Conservation (phyloP, 2,113 vertebrate species). For the Pseudorectes ferrugineus region DNA sequence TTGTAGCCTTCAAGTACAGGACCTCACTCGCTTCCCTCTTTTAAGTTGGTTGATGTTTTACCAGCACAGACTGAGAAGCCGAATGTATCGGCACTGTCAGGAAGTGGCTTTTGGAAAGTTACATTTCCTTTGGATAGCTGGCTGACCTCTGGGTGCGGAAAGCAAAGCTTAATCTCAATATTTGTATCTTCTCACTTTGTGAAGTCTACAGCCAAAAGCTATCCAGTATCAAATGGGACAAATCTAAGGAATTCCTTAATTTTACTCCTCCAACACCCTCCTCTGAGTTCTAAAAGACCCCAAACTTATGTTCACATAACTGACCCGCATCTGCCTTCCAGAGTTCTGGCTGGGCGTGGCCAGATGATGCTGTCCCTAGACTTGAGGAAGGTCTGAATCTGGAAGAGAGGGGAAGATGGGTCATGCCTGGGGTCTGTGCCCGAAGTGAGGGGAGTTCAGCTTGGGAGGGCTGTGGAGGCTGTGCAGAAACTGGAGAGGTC, state of each 20-base stretch:
- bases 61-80: neutral
- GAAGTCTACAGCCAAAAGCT: neutral
- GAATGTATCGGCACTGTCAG: rapidly evolving
- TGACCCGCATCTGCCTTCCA: neutral
- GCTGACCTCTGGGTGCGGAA: neutral
- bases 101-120: neutral
- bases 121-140: neutral
- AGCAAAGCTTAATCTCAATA: neutral
- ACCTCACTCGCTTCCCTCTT: neutral
- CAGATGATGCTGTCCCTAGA: neutral
- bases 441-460: neutral
- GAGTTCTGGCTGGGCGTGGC: neutral
- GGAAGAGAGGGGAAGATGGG: neutral
- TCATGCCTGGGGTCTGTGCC: rapidly evolving
- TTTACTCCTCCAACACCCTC: rapidly evolving
- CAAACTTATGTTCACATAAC: rapidly evolving
- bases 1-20: neutral
- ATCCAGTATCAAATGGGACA: neutral
- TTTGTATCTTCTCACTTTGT: neutral
- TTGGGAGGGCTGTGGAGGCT: rapidly evolving
- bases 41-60: neutral
- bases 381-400: neutral
- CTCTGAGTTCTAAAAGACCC: neutral
- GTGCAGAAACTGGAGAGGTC: neutral
- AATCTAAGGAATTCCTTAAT: neutral